Evolutionary conservation across 2,113 vertebrate genomes (phyloP).

Genomic region (Boulengeromyrus knoepffleri): DNA sequence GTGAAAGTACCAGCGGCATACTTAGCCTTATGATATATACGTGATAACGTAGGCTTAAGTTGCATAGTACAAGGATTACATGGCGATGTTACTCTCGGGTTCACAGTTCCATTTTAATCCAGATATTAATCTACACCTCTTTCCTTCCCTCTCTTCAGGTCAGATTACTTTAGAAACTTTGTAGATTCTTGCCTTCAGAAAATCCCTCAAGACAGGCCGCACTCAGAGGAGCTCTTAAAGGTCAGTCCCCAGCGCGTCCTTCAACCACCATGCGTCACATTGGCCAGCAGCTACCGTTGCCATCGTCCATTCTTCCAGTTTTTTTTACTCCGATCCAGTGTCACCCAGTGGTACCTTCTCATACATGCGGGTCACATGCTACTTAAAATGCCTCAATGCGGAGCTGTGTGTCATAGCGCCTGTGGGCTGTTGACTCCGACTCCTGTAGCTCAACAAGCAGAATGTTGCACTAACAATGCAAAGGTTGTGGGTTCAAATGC

Average conservation of each 20-base stretch:
- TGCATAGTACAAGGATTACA: background rate
- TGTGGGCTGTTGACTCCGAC: background rate
- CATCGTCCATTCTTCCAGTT: background rate
- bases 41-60: background rate
- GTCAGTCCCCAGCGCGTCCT: conserved; percentile 45
- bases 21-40: background rate
- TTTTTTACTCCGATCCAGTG: background rate
- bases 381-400: background rate
- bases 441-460: background rate
- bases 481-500: background rate
- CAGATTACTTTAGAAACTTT: conserved; percentile 98
- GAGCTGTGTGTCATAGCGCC: background rate
- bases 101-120: background rate
- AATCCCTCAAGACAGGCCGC: conserved; percentile 94
- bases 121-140: conserved; percentile 20
- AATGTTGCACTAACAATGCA: background rate
- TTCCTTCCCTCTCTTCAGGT: conserved; percentile 60
- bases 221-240: conserved; percentile 95
- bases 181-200: conserved; percentile 99
- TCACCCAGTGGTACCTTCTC: background rate
- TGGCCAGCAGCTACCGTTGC: background rate
- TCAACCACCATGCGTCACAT: background rate
- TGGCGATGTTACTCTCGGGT: background rate
- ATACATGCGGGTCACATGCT: background rate
- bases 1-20: background rate